Percentiles rank a stretch among this genome's conserved stretches.
These are phyloP conservation scores for Agapostemon virescens DNA, from an alignment of 2,888 invertebrate species.

Conservation along the genomic window DNA sequence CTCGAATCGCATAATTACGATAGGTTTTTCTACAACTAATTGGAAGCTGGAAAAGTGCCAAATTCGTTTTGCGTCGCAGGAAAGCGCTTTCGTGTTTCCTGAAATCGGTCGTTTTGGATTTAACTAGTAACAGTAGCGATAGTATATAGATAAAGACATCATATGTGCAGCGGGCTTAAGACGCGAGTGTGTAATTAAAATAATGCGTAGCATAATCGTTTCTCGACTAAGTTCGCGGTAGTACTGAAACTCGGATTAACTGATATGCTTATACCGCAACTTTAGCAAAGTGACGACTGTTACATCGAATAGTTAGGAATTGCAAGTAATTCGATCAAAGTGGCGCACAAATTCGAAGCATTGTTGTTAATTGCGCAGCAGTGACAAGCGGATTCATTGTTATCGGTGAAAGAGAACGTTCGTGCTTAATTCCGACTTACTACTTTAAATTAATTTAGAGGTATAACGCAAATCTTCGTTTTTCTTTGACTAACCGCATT, in stretches of 20 bases:
- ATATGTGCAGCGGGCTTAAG: neutral
- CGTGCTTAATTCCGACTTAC: neutral
- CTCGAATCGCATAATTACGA: no score
- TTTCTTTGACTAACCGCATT: neutral
- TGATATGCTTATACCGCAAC: constrained; percentile 10
- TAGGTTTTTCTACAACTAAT: neutral
- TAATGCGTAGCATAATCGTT: constrained; percentile 6
- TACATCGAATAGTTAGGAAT: constrained; percentile 8
- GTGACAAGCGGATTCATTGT: neutral
- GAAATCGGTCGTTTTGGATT: neutral
- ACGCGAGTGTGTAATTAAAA: constrained; percentile 1
- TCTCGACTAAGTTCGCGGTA: neutral
- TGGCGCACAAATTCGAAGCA: neutral
- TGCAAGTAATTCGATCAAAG: constrained; percentile 12
- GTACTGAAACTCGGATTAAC: constrained; percentile 11
- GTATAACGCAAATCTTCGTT: neutral
- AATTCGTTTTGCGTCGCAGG: neutral
- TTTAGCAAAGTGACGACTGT: constrained; percentile 8
- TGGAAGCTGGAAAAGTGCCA: neutral
- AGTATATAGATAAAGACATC: neutral
- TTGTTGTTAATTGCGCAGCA: neutral
- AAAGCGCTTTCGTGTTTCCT: neutral
- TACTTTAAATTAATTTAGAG: neutral
- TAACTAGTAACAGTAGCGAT: neutral
- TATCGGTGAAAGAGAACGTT: neutral